These are phyloP conservation scores for Terrapene triunguis DNA, from an alignment of 2,113 vertebrate species.

Conservation along the genomic window DNA sequence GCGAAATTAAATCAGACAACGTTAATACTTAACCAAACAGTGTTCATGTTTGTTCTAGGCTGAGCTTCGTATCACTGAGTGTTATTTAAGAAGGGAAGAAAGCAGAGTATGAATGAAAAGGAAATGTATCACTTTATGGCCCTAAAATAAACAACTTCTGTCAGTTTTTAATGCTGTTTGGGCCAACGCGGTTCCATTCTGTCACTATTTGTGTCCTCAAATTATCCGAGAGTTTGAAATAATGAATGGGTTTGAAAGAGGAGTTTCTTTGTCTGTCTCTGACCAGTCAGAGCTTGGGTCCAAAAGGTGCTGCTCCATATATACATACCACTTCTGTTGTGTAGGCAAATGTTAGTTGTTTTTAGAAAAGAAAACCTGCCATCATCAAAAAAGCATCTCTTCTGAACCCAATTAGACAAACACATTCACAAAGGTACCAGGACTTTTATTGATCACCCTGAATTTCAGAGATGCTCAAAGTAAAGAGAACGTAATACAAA, in stretches of 20 bases:
- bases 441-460: not conserved
- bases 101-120: not conserved
- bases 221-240: not conserved
- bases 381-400: not conserved
- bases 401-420: not conserved
- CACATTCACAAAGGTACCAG: not conserved
- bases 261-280: not conserved
- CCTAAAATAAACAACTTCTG: not conserved
- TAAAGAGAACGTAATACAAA: not conserved
- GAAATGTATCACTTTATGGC: rapidly evolving
- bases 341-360: not conserved
- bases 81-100: not conserved
- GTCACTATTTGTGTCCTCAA: not conserved
- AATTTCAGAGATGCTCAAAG: not conserved
- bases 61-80: not conserved
- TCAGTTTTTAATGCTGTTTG: not conserved
- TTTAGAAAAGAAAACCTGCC: not conserved
- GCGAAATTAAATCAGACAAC: not conserved
- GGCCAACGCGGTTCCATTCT: not conserved
- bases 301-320: not conserved
- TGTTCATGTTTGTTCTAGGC: rapidly evolving
- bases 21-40: not conserved
- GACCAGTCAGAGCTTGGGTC: not conserved
- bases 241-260: not conserved
- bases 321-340: not conserved